Conservation (phyloP, 2,113 vertebrate genomes). For the Scalopus aquaticus region DNA sequence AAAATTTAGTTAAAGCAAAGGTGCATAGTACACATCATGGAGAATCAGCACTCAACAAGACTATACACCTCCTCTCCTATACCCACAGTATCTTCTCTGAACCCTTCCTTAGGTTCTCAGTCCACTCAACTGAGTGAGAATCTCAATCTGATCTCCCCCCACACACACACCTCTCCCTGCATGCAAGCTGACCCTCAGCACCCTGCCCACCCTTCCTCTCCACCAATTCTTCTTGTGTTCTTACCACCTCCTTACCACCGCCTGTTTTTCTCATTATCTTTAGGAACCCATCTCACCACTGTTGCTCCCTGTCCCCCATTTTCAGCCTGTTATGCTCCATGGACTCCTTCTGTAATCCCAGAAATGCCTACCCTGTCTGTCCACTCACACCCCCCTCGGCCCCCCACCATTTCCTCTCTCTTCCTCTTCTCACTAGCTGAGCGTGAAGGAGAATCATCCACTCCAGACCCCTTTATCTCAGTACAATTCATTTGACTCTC, state of each 20-base stretch:
- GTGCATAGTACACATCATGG: background rate
- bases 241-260: background rate
- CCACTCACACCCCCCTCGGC: background rate
- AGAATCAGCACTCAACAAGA: background rate
- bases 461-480: background rate
- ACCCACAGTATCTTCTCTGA: conserved; percentile 6
- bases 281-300: background rate
- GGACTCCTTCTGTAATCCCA: background rate
- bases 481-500: background rate
- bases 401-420: background rate
- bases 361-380: background rate
- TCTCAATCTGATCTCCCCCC: background rate
- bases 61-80: conserved; percentile 3
- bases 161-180: background rate
- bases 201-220: background rate
- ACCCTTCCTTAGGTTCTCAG: background rate
- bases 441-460: background rate
- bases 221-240: background rate
- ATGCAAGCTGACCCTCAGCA: background rate
- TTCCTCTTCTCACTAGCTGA: background rate
- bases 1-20: conserved; percentile 61
- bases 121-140: background rate
- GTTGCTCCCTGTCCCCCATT: background rate
- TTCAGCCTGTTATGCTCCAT: background rate
- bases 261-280: background rate